phyloP scores from a whole-genome alignment of 2,888 invertebrate genomes.

The Meandrusa payeni region DNA sequence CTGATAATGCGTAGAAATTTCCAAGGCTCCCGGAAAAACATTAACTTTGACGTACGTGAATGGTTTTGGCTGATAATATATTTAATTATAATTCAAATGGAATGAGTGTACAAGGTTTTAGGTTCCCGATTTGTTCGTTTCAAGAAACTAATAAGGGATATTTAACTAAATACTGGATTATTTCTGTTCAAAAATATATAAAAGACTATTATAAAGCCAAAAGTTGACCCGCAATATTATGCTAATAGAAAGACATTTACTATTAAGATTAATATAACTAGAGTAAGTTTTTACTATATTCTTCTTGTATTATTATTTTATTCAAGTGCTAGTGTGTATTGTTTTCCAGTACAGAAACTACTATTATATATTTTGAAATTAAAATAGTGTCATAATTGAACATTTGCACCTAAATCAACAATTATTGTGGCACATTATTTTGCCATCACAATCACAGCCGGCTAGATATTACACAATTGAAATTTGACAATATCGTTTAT shows the following conservation, averaged over 20 bases:
- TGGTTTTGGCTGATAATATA: not conserved
- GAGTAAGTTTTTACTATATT: no score
- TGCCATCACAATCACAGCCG: no score
- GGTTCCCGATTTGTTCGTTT: conserved; percentile 2
- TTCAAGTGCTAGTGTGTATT: no score
- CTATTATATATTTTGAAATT: no score
- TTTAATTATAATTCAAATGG: conserved; percentile 14
- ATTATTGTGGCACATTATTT: no score
- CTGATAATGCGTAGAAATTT: not conserved
- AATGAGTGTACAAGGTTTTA: conserved; percentile 8
- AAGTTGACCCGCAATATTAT: not conserved
- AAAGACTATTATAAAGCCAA: not conserved
- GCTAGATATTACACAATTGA: no score
- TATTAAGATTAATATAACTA: no score
- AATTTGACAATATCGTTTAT: no score
- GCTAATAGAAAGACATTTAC: not conserved
- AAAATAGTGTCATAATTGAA: no score
- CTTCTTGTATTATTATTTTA: no score
- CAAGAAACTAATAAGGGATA: not conserved
- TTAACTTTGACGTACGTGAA: not conserved
- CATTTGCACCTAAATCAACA: no score
- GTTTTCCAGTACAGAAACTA: no score
- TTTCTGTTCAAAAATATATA: not conserved
- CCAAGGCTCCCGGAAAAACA: not conserved
- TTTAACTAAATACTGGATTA: not conserved